Conservation (phyloP, 1,140 invertebrate genomes). For the Megalonaias nervosa region DNA sequence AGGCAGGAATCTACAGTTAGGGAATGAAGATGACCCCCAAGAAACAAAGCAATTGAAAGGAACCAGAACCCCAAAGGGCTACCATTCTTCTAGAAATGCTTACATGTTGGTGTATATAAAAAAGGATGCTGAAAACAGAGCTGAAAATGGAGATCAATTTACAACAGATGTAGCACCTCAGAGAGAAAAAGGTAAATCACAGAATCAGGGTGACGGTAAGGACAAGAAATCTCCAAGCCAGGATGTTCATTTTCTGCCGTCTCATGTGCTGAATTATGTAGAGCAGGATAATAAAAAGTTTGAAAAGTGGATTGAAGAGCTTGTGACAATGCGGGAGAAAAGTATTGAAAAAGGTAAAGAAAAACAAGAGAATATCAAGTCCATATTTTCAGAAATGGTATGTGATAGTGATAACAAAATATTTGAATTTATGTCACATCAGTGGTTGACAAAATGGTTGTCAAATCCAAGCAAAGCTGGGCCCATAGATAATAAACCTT, state of each 20-base stretch:
- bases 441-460: conserved; percentile 74
- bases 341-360: conserved; percentile 72
- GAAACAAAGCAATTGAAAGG: conserved; percentile 51
- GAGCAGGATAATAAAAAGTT: conserved; percentile 71
- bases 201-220: conserved; percentile 4
- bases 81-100: conserved; percentile 74
- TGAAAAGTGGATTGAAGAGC: conserved; percentile 69
- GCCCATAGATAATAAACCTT: conserved; percentile 72
- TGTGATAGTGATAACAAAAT: conserved; percentile 19
- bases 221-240: neutral
- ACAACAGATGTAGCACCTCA: neutral
- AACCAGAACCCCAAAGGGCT: conserved; percentile 65
- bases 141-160: conserved; percentile 3
- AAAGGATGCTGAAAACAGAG: conserved; percentile 10
- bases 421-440: conserved; percentile 74
- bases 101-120: conserved; percentile 79
- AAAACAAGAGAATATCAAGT: conserved; percentile 57
- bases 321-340: conserved; percentile 69
- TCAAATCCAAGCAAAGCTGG: conserved; percentile 59
- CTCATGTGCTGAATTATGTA: conserved; percentile 59
- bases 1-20: conserved; percentile 74
- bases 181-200: neutral
- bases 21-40: conserved; percentile 71
- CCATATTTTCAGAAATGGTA: conserved; percentile 49
- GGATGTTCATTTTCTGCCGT: conserved; percentile 42